Percentiles rank a stretch among this genome's conserved stretches.
Evolutionary conservation across 2,888 invertebrate genomes (phyloP).

Genomic region (Chrysopilus asiliformis): DNA sequence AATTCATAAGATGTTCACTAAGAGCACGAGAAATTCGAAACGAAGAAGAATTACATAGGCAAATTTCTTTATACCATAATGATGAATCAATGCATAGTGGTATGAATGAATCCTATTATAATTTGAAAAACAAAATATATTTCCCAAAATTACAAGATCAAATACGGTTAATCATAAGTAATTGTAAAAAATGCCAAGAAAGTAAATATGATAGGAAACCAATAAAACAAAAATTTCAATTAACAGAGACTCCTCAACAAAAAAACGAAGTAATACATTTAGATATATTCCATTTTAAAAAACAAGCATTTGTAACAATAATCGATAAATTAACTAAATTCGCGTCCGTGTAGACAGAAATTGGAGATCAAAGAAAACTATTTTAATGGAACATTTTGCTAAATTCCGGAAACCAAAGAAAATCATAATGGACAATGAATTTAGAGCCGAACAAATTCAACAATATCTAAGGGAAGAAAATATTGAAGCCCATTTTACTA

Average conservation of each 20-base stretch:
- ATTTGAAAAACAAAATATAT: conserved; percentile 11
- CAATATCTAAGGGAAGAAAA: conserved; percentile 8
- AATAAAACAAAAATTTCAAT: conserved; percentile 9
- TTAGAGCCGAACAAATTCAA: conserved; percentile 10
- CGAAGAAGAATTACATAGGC: conserved; percentile 12
- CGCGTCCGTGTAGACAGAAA: conserved; percentile 13
- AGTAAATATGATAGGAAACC: conserved; percentile 13
- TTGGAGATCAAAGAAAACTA: conserved; percentile 11
- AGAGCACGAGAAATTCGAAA: conserved; percentile 9
- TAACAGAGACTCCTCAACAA: conserved; percentile 10
- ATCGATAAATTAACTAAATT: conserved; percentile 14
- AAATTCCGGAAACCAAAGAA: conserved; percentile 11
- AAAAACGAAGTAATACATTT: conserved; percentile 12
- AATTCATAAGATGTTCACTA: conserved; percentile 6
- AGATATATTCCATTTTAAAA: conserved; percentile 11
- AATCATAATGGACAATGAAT: conserved; percentile 13
- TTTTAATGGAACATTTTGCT: conserved; percentile 10
- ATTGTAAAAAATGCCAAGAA: conserved; percentile 8
- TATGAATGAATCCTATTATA: conserved; percentile 11
- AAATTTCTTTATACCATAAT: conserved; percentile 12
- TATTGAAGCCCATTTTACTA: conserved; percentile 11
- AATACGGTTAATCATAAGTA: conserved; percentile 14
- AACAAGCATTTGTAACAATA: conserved; percentile 11
- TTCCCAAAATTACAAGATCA: conserved; percentile 13
- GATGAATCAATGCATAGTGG: conserved; percentile 14